Base-by-base conservation (phyloP, 2,113 vertebrate genomes). In the Lonchura striata region DNA sequence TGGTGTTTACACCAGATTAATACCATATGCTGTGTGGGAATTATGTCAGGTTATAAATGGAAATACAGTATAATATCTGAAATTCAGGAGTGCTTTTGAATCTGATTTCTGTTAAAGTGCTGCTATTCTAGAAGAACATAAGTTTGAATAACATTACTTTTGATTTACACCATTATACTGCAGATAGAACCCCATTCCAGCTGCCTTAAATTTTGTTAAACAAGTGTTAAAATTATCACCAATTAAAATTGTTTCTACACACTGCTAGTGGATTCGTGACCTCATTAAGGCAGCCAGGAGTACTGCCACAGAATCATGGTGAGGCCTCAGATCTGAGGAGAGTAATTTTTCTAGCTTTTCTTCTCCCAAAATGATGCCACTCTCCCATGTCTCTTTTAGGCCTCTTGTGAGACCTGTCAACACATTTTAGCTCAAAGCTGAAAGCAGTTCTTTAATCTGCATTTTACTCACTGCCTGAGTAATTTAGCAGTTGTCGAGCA, bases 21-120 rank as follows among this genome's bases (percentile, higher is more conserved):
- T 96, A 96, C 95, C 95, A 97, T 96, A 96, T 97, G 96, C 93
- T 96, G 95, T 96, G 96, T 96, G 94, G 94, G 95, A 97, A 96
- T 96, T 96, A 96, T 96, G 92, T 97, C 92, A 93, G 90, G 93
- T 93, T 96, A 97, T 93, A 97, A 95, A 96, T 96, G 94, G 95
- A 97, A 94, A 93, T 94, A 94, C 72, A 75, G 91, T 90, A 92
- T 74, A 96, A 86, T 90, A 92, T 81, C 95, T 96, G 92, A 96
- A 93, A 95, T 92, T 93, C 76, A 86, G 88, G 82, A 96, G 63
- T 35, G 28, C 1, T 50, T 70, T 89, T 77, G 46, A 82, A 75
- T 86, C 75, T 96, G 75, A 86, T 83, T 90, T 92, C 71, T 94
- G 70, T 46, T 80, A 56, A 95, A 95, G 79, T 56, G 52, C 56